Percentiles rank a stretch among this genome's conserved stretches.
Conservation (phyloP, 1,140 invertebrate species). For the Ceratosolen solmsi region DNA sequence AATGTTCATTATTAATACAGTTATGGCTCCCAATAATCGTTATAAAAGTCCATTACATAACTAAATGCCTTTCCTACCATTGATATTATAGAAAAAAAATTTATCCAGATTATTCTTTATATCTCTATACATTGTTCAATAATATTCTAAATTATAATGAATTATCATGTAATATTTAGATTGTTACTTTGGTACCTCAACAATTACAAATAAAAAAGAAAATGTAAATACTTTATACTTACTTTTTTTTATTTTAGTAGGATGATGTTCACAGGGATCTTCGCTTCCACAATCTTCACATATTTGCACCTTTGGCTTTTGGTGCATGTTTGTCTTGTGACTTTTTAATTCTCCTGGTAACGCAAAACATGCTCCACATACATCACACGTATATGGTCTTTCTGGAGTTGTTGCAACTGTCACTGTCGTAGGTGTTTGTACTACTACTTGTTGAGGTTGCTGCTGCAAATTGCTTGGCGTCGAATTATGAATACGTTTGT, state of each 20-base stretch:
- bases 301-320: constrained; percentile 70
- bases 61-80: no score
- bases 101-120: no score
- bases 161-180: no score
- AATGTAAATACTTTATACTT: no score
- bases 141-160: no score
- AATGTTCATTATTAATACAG: no score
- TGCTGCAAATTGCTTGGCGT: constrained; percentile 74
- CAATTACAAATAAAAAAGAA: no score
- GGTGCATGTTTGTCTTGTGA: constrained; percentile 73
- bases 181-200: no score
- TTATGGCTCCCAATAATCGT: no score
- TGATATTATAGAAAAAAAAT: no score
- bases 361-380: constrained; percentile 76
- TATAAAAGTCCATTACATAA: no score
- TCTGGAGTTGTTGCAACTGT: constrained; percentile 78
- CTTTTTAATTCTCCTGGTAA: constrained; percentile 75
- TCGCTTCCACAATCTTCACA: constrained; percentile 73
- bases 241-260: constrained; percentile 73
- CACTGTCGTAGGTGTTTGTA: constrained; percentile 73
- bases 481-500: constrained; percentile 84
- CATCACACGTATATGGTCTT: constrained; percentile 75
- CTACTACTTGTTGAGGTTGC: constrained; percentile 74
- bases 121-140: no score
- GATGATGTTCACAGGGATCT: constrained; percentile 72